Base-by-base conservation (phyloP, 1,140 invertebrate genomes). In the Ruditapes philippinarum region DNA sequence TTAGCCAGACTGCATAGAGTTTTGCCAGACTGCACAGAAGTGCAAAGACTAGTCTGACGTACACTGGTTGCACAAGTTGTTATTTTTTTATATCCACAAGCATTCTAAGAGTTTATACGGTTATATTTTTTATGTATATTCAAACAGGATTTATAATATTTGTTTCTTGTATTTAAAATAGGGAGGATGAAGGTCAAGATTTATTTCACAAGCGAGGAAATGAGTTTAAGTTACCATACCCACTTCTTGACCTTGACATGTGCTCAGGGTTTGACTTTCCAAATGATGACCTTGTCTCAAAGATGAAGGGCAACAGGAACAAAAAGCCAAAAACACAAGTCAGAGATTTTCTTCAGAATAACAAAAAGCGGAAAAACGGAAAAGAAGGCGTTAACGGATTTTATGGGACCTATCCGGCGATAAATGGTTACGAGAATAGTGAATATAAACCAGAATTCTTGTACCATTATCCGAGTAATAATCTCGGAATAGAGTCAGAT, bases 201-300 rank as follows among this genome's bases (percentile, higher is more conserved):
- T 96, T 99, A 45, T 97, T 99, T 12, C 98, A 98, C 11, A 99
- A 99, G 96, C 97, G 99, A 82, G 99, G 99, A 0, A 99, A 99
- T 98, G 99, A 99, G 95, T 99, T 99, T 95, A 99, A 99, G 97
- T 98, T 99, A 28, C 99, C 98, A 93, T 99, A 99, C 95, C 96
- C 98, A 93, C 95, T 98, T n/a, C 97, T 98, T 0, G 96, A 96
- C 89, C 92, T 95, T 12, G 95, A 96, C 89, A 94, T 93, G 88
- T 95, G 92, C 88, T 94, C 92, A 76, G 95, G 92, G 73, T 94
- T 94, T 88, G 94, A 94, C 33, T 94, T 93, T 82, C 92, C 94
- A 0, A 93, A 92, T 73, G 94, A 95, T 33, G 94, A 95, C 49
- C 85, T 93, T 49, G 87, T 88, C 25, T 74, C 92, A 51, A 94